Percentiles rank a stretch among this genome's conserved stretches.
These are phyloP conservation scores for Laticauda colubrina DNA, from an alignment of 2,113 vertebrate species.

Conservation along the genomic window DNA sequence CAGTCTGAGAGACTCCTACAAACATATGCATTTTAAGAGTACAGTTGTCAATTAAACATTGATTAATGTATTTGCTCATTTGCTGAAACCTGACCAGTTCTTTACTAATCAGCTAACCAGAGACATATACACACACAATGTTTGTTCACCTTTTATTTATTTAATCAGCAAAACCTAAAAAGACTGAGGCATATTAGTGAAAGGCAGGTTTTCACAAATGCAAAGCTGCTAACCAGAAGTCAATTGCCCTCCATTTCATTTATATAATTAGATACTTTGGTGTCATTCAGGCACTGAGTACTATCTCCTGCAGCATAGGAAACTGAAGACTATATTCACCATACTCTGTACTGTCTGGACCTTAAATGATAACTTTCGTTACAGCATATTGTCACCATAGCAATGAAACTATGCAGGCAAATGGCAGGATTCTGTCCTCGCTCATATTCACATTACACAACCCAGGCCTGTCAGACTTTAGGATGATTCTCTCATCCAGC, in stretches of 20 bases:
- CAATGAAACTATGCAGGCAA: conserved; percentile 43
- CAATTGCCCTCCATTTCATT: background rate
- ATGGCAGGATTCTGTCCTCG: conserved; percentile 56
- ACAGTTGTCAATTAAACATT: conserved; percentile 57
- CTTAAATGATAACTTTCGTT: conserved; percentile 43
- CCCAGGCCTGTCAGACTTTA: conserved; percentile 55
- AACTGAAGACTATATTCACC: conserved; percentile 15
- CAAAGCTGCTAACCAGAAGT: background rate
- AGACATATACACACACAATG: background rate
- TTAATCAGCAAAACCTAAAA: conserved; percentile 24
- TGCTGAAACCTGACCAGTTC: conserved; percentile 21
- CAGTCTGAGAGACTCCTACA: conserved; percentile 69
- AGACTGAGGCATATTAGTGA: background rate
- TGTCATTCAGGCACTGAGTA: conserved; percentile 39
- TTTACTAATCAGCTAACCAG: fast-evolving
- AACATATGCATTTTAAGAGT: conserved; percentile 62
- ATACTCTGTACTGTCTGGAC: conserved; percentile 14
- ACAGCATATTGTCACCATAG: conserved; percentile 50
- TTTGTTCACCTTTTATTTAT: background rate
- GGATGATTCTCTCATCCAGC: conserved; percentile 37
- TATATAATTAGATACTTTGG: conserved; percentile 46
- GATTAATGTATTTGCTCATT: conserved; percentile 64
- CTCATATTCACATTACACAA: conserved; percentile 38
- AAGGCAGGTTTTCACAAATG: background rate
- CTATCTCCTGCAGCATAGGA: conserved; percentile 3